Evolutionary conservation across 1,140 invertebrate genomes (phyloP).

Genomic region (Brachionus koreanus): DNA sequence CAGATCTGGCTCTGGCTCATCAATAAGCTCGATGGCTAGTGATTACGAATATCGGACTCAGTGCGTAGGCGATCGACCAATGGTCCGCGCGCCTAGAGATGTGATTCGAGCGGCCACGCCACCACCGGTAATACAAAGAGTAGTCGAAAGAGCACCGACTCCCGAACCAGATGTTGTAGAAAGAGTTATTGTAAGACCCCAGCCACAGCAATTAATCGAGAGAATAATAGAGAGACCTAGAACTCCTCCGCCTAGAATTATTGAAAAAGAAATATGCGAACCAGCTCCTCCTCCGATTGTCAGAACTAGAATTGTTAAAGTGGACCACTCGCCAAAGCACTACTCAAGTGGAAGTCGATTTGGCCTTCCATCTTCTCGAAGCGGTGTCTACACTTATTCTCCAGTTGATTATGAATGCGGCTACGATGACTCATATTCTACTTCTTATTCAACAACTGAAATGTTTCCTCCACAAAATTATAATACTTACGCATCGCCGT

Average conservation of each 20-base stretch:
- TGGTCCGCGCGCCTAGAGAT: conserved; percentile 17
- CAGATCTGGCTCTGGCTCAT: conserved; percentile 8
- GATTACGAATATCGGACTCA: conserved; percentile 24
- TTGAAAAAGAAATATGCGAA: conserved; percentile 40
- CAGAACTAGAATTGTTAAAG: conserved; percentile 40
- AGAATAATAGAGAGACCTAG: conserved; percentile 43
- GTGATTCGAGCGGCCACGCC: conserved; percentile 41
- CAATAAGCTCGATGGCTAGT: conserved; percentile 40
- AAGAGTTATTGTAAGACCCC: conserved; percentile 38
- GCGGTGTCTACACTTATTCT: background rate
- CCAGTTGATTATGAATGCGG: background rate
- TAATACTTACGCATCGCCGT: background rate
- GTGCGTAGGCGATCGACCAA: conserved; percentile 4
- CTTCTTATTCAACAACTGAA: conserved; percentile 35
- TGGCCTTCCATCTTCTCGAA: background rate
- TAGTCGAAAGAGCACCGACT: conserved; percentile 44
- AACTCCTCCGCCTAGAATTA: conserved; percentile 45
- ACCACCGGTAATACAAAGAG: conserved; percentile 41
- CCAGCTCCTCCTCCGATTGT: conserved; percentile 44
- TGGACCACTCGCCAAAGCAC: background rate
- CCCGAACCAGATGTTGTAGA: conserved; percentile 40
- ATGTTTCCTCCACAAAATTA: background rate
- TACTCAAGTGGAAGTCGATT: background rate
- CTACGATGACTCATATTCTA: conserved; percentile 20
- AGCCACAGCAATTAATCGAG: conserved; percentile 40